A percentile compares a stretch with the other conserved stretches of the same genome.
Conservation (phyloP, 2,888 invertebrate species). For the Lithophane socia region DNA sequence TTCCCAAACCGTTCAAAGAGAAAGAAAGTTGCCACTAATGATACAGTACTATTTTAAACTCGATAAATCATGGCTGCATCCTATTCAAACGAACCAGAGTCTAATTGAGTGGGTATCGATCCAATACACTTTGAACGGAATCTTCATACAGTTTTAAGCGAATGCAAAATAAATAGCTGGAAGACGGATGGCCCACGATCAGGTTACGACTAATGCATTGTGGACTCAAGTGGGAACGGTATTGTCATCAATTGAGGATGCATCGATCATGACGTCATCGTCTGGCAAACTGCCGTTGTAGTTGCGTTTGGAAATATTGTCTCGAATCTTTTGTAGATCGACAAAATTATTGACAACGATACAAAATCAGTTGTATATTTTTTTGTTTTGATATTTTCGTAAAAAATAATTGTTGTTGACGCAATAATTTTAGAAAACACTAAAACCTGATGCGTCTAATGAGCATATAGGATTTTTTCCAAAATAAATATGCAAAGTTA, state of each 20-base stretch:
- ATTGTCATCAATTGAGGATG: conserved; percentile 55
- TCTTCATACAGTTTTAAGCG: conserved; percentile 55
- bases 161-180: conserved; percentile 63
- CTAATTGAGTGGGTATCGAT: conserved; percentile 58
- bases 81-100: conserved; percentile 34
- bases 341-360: conserved; percentile 1
- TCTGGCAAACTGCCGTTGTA: conserved; percentile 21
- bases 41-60: conserved; percentile 58
- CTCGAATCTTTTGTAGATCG: conserved; percentile 13
- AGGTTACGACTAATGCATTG: conserved; percentile 67
- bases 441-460: neutral
- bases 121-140: conserved; percentile 42
- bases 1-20: conserved; percentile 35
- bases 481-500: neutral
- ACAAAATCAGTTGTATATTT: neutral
- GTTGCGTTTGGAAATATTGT: conserved; percentile 4
- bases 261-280: conserved; percentile 68
- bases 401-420: neutral
- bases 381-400: neutral
- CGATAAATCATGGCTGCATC: conserved; percentile 53
- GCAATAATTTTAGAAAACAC: neutral
- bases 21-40: conserved; percentile 59
- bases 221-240: conserved; percentile 51
- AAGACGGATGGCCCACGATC: conserved; percentile 64
- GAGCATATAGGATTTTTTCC: neutral